Conservation (phyloP, 2,888 invertebrate species). For the Heliconius cydno region DNA sequence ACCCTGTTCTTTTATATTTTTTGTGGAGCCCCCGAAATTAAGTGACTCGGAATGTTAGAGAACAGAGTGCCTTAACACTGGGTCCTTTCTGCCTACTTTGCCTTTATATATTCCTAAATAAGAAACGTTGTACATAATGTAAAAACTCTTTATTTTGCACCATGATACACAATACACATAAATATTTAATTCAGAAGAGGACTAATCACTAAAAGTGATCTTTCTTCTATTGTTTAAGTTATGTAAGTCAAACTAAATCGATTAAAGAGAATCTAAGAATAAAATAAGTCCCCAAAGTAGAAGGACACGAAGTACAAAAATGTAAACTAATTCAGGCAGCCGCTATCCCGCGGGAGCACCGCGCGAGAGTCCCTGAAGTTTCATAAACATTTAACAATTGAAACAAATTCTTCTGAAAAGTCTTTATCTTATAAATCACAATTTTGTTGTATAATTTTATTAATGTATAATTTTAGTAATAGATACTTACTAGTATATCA, state of each 20-base stretch:
- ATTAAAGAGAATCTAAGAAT: not conserved
- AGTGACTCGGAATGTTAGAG: not conserved
- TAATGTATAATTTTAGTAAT: too few species aligned
- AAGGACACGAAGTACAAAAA: slow-evolving; percentile 27
- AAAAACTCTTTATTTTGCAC: too few species aligned
- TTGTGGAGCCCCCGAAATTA: too few species aligned
- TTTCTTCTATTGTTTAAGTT: not conserved
- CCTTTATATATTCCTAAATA: too few species aligned
- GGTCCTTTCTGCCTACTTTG: not conserved
- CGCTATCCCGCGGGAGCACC: slow-evolving; percentile 50
- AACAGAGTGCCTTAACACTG: not conserved
- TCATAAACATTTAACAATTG: slow-evolving; percentile 48
- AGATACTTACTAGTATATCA: not conserved
- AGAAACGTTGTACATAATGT: too few species aligned
- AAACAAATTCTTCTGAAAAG: slow-evolving; percentile 56
- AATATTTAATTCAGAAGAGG: too few species aligned
- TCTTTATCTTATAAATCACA: slow-evolving; percentile 42
- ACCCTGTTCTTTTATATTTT: too few species aligned
- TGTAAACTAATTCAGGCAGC: slow-evolving; percentile 59
- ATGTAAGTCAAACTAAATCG: not conserved
- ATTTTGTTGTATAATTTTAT: not conserved
- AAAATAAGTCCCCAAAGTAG: not conserved
- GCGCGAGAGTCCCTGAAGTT: slow-evolving; percentile 37
- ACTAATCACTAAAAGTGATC: too few species aligned
- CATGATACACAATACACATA: too few species aligned